Evolutionary conservation across 1,140 invertebrate species (phyloP).

Genomic region (Drosophila seguyi): DNA sequence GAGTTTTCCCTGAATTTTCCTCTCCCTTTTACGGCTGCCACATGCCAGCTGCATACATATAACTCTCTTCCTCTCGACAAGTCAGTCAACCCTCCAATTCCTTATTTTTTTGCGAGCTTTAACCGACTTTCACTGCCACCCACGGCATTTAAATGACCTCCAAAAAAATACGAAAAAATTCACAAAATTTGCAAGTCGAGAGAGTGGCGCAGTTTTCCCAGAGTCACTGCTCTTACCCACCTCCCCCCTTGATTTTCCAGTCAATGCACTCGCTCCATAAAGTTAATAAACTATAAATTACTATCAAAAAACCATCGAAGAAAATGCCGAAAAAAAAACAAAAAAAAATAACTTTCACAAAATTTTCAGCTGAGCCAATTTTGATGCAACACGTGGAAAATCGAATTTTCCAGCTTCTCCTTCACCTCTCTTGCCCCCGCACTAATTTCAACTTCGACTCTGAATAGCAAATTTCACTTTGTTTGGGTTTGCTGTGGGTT

Average conservation of each 20-base stretch:
- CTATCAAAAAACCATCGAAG: conserved; percentile 69
- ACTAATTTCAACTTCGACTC: conserved; percentile 53
- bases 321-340: conserved; percentile 56
- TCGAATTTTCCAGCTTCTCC: conserved; percentile 9
- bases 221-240: conserved; percentile 9
- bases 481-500: conserved; percentile 64
- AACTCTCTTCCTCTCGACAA: conserved; percentile 21
- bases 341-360: conserved; percentile 49
- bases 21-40: conserved; percentile 19
- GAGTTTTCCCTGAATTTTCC: conserved; percentile 7
- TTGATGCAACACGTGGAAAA: conserved; percentile 76
- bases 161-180: conserved; percentile 32
- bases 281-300: conserved; percentile 84
- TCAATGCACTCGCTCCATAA: conserved; percentile 77
- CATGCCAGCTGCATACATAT: background rate
- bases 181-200: background rate
- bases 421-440: background rate
- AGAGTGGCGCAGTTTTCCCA: conserved; percentile 29
- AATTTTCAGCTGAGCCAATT: conserved; percentile 46
- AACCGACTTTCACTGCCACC: conserved; percentile 78
- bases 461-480: conserved; percentile 75
- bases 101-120: conserved; percentile 23
- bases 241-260: conserved; percentile 55
- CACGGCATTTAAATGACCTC: conserved; percentile 79
- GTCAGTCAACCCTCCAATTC: conserved; percentile 50